phyloP scores from a whole-genome alignment of 2,797 vertebrate genomes.

The Stomatorhinus walkeri region DNA sequence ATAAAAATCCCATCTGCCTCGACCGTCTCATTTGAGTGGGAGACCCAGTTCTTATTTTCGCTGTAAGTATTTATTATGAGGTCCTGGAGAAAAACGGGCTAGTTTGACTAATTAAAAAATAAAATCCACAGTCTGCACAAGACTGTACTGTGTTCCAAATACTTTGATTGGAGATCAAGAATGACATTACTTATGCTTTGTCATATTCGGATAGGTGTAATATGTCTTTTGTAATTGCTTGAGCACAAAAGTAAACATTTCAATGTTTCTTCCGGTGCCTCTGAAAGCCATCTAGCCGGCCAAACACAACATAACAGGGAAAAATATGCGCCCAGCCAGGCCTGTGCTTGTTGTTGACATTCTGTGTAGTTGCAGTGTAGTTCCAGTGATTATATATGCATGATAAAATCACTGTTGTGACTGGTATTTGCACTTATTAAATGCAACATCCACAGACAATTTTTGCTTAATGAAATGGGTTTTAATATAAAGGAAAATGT shows the following conservation, averaged over 20 bases:
- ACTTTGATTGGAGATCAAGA: not conserved
- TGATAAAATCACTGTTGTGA: not conserved
- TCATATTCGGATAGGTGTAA: not conserved
- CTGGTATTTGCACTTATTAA: not conserved
- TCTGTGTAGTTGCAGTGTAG: not conserved
- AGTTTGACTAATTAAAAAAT: not conserved
- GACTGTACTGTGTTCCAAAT: not conserved
- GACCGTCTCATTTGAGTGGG: not conserved
- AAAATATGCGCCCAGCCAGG: not conserved
- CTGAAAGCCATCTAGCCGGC: not conserved
- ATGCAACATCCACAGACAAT: not conserved
- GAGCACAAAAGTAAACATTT: not conserved
- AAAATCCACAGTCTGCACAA: not conserved
- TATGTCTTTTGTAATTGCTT: conserved; percentile 1
- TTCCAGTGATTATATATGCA: not conserved
- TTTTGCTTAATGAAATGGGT: not conserved
- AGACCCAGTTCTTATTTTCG: conserved; percentile 14
- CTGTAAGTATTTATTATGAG: not conserved
- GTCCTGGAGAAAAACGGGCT: not conserved
- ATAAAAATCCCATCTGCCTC: conserved; percentile 15
- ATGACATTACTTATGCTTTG: not conserved
- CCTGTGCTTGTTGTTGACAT: not conserved
- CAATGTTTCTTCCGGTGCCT: not conserved
- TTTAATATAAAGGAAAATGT: not conserved
- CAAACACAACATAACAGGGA: not conserved